phyloP scores from a whole-genome alignment of 1,140 invertebrate species.

The Plutomurus gul region DNA sequence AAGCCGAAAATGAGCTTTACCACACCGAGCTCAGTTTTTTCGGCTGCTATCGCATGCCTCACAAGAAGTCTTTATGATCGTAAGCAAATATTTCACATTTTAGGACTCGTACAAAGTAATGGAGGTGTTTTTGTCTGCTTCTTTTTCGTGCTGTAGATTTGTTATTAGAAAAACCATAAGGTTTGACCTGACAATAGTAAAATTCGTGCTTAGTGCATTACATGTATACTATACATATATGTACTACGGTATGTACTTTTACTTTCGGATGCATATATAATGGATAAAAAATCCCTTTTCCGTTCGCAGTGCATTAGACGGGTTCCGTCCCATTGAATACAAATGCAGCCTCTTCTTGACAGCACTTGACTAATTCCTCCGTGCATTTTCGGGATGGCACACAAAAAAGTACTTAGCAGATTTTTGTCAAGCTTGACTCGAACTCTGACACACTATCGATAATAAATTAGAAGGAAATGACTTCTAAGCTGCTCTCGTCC shows the following conservation, averaged over 20 bases:
- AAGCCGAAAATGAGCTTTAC: background rate
- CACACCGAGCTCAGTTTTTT: background rate
- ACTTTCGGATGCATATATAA: background rate
- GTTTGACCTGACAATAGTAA: background rate
- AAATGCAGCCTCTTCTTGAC: slow-evolving; percentile 11
- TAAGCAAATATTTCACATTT: background rate
- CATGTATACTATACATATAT: too few relatives aligned
- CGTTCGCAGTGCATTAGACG: background rate
- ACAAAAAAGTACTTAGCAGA: background rate
- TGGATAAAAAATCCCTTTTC: background rate
- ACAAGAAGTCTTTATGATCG: slow-evolving; percentile 1
- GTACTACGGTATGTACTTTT: too few relatives aligned
- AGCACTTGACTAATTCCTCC: slow-evolving; percentile 9
- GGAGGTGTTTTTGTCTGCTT: background rate
- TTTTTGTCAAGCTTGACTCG: background rate
- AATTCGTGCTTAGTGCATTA: too few relatives aligned
- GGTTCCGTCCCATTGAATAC: background rate
- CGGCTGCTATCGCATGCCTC: background rate
- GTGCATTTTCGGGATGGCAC: background rate
- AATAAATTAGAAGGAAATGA: slow-evolving; percentile 8
- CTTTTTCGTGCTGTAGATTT: background rate
- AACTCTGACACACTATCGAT: slow-evolving; percentile 15
- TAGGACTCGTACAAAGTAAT: background rate
- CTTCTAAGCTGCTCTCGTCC: background rate
- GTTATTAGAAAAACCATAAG: too few relatives aligned